phyloP scores from a whole-genome alignment of 2,113 vertebrate genomes.

The Petrocephalus zakoni region DNA sequence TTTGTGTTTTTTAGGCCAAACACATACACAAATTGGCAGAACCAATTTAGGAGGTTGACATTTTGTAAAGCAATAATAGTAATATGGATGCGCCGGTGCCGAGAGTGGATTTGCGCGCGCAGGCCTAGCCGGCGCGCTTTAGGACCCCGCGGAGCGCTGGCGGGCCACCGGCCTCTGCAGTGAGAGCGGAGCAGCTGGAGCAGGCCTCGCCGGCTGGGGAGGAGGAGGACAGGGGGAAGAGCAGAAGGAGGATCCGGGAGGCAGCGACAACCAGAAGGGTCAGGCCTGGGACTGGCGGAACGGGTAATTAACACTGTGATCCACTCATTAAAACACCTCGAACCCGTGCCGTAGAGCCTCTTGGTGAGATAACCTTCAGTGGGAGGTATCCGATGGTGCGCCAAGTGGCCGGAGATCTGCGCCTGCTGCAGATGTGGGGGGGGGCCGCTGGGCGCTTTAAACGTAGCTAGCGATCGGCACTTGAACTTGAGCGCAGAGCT shows the following conservation, averaged over 20 bases:
- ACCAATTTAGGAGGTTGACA: neutral
- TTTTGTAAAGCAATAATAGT: neutral
- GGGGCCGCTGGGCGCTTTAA: slow-evolving; percentile 27
- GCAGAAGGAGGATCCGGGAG: slow-evolving; percentile 54
- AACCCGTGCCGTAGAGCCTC: slow-evolving; percentile 19
- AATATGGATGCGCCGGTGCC: neutral
- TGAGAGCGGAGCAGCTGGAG: slow-evolving; percentile 57
- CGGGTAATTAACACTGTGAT: slow-evolving; percentile 64
- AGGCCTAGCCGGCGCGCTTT: slow-evolving; percentile 21
- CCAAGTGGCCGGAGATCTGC: slow-evolving; percentile 38
- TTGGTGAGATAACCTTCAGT: slow-evolving; percentile 8
- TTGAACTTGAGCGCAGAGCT: slow-evolving; percentile 52
- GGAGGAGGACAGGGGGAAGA: slow-evolving; percentile 54
- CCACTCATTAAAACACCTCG: slow-evolving; percentile 31
- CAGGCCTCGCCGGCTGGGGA: slow-evolving; percentile 51
- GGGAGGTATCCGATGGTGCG: slow-evolving; percentile 23
- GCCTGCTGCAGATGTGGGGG: slow-evolving; percentile 45
- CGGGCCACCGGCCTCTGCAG: slow-evolving; percentile 58
- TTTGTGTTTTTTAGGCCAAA: neutral
- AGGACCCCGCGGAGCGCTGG: slow-evolving; percentile 60
- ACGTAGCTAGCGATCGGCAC: slow-evolving; percentile 39
- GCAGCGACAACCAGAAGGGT: slow-evolving; percentile 61
- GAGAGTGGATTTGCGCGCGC: neutral
- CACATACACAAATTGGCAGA: neutral
- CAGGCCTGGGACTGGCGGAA: slow-evolving; percentile 70